Base-by-base conservation (phyloP, 2,797 vertebrate genomes). In the Takifugu ocellatus region DNA sequence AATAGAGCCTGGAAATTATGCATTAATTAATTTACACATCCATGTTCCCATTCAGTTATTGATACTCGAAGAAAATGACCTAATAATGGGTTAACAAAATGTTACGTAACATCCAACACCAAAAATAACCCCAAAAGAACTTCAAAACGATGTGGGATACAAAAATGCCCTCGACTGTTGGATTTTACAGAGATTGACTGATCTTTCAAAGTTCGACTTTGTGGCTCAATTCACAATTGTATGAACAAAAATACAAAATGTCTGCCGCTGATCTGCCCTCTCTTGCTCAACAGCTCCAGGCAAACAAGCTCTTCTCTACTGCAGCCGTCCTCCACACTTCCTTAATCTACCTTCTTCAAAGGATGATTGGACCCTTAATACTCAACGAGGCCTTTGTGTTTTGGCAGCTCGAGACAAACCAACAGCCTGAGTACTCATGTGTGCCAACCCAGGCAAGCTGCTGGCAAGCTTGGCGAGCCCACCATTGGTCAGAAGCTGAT, bases 401-500 rank as follows among this genome's bases (percentile, higher is more conserved):
- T 90, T 92, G 86, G 83, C 82, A 77, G 83, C 63, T 72, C 79
- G 82, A 70, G 88, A 91, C 92, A 91, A 91, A 98, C 97, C 96
- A 83, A 93, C 82, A 25, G 92, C 90, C 84, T 95, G 95, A 83
- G 88, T 94, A 82, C 94, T 95, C 89, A 97, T 93, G 80, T 99
- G 96, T 10, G 96, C 94, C 91, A 98, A 88, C 66, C 94, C 92
- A 0, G 96, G 94, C n/a, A 97, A 90, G 77, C 92, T 96, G 85
- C 92, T 95, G 70, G 96, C 95, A 60, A 98, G 89, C 68, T 97
- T 98, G 29, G 96, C 96, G 58, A 99, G 90, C 2, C 94, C 93
- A 0, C 97, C 94, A 0, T 97, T 99, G 25, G 92, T 92, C 65
- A 99, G 93, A 68, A 99, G 90, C 79, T 98, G 97, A 81, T 98